These are phyloP conservation scores for Vanessa tameamea DNA, from an alignment of 1,140 invertebrate species.

Conservation along the genomic window DNA sequence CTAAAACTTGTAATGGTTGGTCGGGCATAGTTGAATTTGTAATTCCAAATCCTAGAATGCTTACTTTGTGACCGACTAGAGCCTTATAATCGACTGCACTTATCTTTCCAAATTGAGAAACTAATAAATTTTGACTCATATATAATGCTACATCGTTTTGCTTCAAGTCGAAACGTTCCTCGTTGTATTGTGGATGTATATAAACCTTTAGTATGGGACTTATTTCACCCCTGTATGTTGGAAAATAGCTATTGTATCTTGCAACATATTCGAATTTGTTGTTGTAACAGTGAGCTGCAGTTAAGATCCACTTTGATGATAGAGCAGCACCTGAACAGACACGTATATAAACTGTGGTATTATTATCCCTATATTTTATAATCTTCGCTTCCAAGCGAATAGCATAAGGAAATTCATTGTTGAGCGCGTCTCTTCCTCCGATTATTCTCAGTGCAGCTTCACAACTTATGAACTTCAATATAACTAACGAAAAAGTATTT, in stretches of 20 bases:
- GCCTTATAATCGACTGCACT: constrained; percentile 9
- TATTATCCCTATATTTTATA: background rate
- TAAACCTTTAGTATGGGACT: background rate
- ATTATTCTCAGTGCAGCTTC: constrained; percentile 8
- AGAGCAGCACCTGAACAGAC: constrained; percentile 1
- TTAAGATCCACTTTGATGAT: constrained; percentile 11
- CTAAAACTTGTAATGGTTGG: constrained; percentile 23
- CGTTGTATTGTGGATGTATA: background rate
- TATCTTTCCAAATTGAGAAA: constrained; percentile 6
- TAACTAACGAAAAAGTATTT: background rate
- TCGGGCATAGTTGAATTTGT: background rate
- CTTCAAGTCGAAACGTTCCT: background rate
- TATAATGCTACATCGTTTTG: constrained; percentile 5
- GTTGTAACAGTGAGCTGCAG: constrained; percentile 15
- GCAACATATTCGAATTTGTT: background rate
- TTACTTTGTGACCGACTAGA: constrained; percentile 5
- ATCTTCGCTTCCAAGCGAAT: constrained; percentile 10
- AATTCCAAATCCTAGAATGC: background rate
- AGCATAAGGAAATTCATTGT: constrained; percentile 16
- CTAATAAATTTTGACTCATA: constrained; percentile 1
- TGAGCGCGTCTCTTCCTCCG: background rate
- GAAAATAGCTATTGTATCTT: constrained; percentile 19
- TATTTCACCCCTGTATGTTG: background rate
- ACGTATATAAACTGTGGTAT: background rate
- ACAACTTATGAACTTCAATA: background rate